These are phyloP conservation scores for Laspeyria flexula DNA, from an alignment of 2,888 invertebrate species.

Conservation along the genomic window DNA sequence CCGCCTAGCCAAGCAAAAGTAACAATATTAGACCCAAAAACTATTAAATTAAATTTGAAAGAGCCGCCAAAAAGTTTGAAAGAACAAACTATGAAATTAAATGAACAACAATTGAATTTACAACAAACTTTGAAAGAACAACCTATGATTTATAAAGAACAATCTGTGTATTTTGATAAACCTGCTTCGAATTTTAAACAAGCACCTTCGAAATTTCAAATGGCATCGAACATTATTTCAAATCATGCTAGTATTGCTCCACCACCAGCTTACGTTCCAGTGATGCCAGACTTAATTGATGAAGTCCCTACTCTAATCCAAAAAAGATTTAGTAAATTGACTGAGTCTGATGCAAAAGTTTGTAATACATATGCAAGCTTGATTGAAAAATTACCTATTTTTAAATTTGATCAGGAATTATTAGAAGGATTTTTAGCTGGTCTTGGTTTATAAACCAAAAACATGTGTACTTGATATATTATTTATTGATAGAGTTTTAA, in stretches of 20 bases:
- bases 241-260: slow-evolving; percentile 21
- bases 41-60: not conserved
- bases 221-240: slow-evolving; percentile 17
- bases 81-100: not conserved
- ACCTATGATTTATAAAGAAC: not conserved
- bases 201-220: slow-evolving; percentile 3
- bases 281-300: slow-evolving; percentile 47
- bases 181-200: slow-evolving; percentile 3
- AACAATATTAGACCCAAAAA: slow-evolving; percentile 22
- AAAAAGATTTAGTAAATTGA: slow-evolving; percentile 27
- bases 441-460: slow-evolving; percentile 36
- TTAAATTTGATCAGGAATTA: slow-evolving; percentile 53
- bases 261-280: slow-evolving; percentile 33
- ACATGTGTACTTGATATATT: too few species aligned
- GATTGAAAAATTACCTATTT: slow-evolving; percentile 35
- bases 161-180: too few species aligned
- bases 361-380: slow-evolving; percentile 21
- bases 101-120: not conserved
- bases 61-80: not conserved
- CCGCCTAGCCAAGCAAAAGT: slow-evolving; percentile 43
- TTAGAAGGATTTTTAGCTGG: slow-evolving; percentile 54
- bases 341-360: slow-evolving; percentile 8
- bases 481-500: slow-evolving; percentile 8
- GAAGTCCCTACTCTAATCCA: slow-evolving; percentile 39
- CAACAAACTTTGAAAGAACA: slow-evolving; percentile 10